Percentiles rank a stretch among this genome's conserved stretches.
These are phyloP conservation scores for Oceanites oceanicus DNA, from an alignment of 2,113 vertebrate genomes.

Conservation along the genomic window DNA sequence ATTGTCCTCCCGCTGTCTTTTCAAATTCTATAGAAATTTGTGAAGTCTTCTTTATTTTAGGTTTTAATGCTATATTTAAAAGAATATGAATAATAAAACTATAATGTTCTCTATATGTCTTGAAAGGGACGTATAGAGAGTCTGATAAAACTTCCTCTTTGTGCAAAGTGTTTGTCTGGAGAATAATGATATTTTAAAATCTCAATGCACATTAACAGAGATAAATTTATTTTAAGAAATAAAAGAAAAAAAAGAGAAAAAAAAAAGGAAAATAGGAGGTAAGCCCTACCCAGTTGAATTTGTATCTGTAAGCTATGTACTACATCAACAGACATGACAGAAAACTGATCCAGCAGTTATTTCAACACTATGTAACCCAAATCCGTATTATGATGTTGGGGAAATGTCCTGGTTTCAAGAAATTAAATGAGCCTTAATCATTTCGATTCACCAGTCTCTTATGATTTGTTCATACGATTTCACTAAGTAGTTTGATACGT, in stretches of 20 bases:
- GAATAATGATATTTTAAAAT: neutral
- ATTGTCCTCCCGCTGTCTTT: neutral
- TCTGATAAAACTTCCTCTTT: neutral
- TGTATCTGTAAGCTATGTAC: neutral
- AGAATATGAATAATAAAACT: neutral
- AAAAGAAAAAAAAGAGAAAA: neutral
- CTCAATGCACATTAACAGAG: neutral
- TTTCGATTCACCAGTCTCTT: conserved; percentile 38
- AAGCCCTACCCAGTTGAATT: neutral
- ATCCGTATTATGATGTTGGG: neutral
- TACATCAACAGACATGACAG: neutral
- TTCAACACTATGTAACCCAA: conserved; percentile 28
- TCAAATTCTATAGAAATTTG: neutral
- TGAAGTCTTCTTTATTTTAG: neutral
- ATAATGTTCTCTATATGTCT: neutral
- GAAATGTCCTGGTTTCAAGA: conserved; percentile 35
- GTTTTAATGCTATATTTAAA: neutral
- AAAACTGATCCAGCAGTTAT: conserved; percentile 8
- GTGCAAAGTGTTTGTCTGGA: neutral
- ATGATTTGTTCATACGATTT: conserved; percentile 45
- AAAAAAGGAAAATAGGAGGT: neutral
- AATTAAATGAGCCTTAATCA: conserved; percentile 28
- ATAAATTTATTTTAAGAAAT: neutral
- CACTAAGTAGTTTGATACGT: conserved; percentile 36
- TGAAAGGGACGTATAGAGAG: neutral